Base-by-base conservation (phyloP, 2,113 vertebrate species). In the Suricata suricatta region DNA sequence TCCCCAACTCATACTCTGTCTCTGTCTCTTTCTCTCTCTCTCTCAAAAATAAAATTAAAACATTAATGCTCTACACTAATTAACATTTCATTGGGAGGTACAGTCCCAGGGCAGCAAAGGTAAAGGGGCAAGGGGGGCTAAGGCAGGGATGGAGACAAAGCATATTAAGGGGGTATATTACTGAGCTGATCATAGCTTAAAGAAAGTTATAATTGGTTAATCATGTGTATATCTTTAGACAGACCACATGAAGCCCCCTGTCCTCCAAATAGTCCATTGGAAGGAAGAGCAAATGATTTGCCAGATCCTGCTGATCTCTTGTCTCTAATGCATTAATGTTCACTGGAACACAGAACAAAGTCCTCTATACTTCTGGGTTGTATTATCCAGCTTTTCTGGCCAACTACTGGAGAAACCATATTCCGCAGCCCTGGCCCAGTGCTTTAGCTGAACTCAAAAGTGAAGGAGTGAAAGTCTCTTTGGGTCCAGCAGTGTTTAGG, bases 401-500 rank as follows among this genome's bases (percentile, higher is more conserved):
- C 57, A 97, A 3, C 16, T 19, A 4, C 16, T 29, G 23, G 66
- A 66, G 3, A 68, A 76, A 7, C n/a, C 76, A 21, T 7, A 16
- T n/a, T 17, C 17, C 8, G 27, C 11, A 5, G 2, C 12, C 13
- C 10, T 14, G 79, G 10, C n/a, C 64, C 5, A 5, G 16, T 2
- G n/a, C 29, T 50, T 76, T 15, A 7, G 29, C 23, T 29, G 60
- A 64, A 19, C 57, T 68, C 27, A 11, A 14, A 57, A 50, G 17
- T 35, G 38, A 50, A 72, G 11, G 0, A 54, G 16, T 11, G 19
- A 41, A 27, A n/a, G 17, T 90, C 19, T 57, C 31, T 23, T 74
- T 17, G 16, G 19, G 47, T 64, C 25, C 80, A 52, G 16, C 15
- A 64, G 29, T 38, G 7, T 66, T 60, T 80, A 72, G 31, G 29